Percentiles rank a stretch among this genome's conserved stretches.
These are phyloP conservation scores for Carlito syrichta DNA, from an alignment of 2,113 vertebrate genomes.

Conservation along the genomic window DNA sequence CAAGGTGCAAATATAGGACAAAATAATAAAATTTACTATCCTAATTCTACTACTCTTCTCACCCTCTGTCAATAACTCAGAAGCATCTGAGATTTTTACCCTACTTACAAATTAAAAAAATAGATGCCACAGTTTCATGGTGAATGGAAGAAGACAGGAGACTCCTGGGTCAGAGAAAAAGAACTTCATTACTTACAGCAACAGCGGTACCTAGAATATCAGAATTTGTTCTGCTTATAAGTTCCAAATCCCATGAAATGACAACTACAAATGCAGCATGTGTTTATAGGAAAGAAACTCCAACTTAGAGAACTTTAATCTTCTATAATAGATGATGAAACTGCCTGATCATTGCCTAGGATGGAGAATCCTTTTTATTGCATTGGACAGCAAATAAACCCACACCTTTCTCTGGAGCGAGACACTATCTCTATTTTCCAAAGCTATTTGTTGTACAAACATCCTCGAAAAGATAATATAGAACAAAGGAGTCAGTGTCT, in stretches of 20 bases:
- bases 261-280: background rate
- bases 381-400: background rate
- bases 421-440: background rate
- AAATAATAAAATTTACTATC: background rate
- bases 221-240: background rate
- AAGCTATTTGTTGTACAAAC: background rate
- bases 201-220: background rate
- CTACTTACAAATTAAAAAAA: background rate
- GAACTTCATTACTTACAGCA: background rate
- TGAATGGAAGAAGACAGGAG: background rate
- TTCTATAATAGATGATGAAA: background rate
- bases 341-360: background rate
- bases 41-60: background rate
- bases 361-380: background rate
- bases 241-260: background rate
- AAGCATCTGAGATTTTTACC: background rate
- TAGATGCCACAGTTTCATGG: background rate
- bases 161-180: background rate
- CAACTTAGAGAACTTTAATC: background rate
- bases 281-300: background rate
- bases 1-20: background rate
- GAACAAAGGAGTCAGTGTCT: background rate
- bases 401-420: background rate
- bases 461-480: background rate
- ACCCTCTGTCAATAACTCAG: background rate